Evolutionary conservation across 1,140 invertebrate species (phyloP).

Genomic region (Leptonema lineaticorne): DNA sequence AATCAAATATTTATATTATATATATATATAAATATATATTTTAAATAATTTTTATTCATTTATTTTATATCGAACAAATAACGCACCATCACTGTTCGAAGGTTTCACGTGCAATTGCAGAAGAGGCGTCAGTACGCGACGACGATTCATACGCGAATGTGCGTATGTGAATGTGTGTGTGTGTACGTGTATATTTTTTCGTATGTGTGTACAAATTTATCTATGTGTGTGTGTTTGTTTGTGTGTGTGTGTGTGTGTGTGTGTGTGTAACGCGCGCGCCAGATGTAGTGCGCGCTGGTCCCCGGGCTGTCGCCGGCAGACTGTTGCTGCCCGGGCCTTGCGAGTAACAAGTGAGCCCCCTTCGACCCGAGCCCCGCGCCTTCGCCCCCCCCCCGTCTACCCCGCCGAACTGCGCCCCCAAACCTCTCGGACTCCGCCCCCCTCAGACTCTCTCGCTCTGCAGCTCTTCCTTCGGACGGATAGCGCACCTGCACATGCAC

Average conservation of each 20-base stretch:
- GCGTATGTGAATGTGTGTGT: not conserved
- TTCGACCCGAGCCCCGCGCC: conserved; percentile 3
- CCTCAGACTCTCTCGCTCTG: not conserved
- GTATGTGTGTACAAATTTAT: not conserved
- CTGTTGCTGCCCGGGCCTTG: conserved; percentile 28
- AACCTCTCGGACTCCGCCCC: not conserved
- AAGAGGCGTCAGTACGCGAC: too few relatives aligned
- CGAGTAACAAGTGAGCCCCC: conserved; percentile 31
- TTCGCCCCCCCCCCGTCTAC: conserved; percentile 1
- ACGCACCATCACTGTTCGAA: too few relatives aligned
- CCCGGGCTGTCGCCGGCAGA: conserved; percentile 26
- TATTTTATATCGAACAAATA: too few relatives aligned
- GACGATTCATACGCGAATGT: too few relatives aligned
- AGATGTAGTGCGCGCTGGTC: conserved; percentile 22
- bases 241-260: conserved; percentile 10
- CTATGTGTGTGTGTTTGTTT: not conserved
- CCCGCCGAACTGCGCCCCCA: not conserved
- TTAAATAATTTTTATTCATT: too few relatives aligned
- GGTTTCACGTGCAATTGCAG: too few relatives aligned
- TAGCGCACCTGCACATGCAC: not conserved
- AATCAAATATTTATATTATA: too few relatives aligned
- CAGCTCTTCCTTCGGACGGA: not conserved
- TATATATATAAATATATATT: too few relatives aligned
- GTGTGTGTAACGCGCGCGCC: conserved; percentile 1
- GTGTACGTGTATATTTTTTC: not conserved